phyloP scores from a whole-genome alignment of 2,113 vertebrate genomes.

The Elephas maximus region DNA sequence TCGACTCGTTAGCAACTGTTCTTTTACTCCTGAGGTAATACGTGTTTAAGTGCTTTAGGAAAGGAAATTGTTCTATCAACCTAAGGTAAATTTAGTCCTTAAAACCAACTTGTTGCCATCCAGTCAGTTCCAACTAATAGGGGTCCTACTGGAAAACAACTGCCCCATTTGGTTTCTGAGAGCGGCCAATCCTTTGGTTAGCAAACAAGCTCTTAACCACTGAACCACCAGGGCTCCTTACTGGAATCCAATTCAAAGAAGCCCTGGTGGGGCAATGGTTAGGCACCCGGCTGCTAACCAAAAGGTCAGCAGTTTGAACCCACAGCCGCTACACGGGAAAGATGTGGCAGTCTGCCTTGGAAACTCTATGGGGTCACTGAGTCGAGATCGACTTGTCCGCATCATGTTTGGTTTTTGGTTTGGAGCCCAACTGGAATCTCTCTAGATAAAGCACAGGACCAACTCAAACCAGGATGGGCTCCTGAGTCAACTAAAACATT shows the following conservation, averaged over 20 bases:
- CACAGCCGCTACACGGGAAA: neutral
- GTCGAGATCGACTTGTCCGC: neutral
- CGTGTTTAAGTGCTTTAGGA: neutral
- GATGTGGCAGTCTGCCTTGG: neutral
- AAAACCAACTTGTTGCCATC: too few species aligned
- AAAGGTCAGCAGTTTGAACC: neutral
- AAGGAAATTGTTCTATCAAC: neutral
- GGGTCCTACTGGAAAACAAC: too few species aligned
- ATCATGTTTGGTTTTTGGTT: neutral
- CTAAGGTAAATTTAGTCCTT: conserved; percentile 24
- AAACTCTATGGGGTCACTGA: too few species aligned
- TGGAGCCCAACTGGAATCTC: neutral
- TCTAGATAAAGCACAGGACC: neutral
- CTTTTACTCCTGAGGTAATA: neutral
- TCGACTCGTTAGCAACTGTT: neutral
- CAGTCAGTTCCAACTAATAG: too few species aligned
- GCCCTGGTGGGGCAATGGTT: neutral
- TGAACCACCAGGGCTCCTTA: too few species aligned
- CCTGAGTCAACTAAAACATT: neutral
- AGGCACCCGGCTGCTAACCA: neutral
- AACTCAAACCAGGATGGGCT: neutral
- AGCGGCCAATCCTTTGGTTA: too few species aligned
- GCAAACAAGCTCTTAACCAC: too few species aligned
- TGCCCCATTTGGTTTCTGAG: too few species aligned
- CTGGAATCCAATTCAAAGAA: neutral